A percentile compares a stretch with the other conserved stretches of the same genome.
Conservation (phyloP, 1,140 invertebrate species). For the Tigriopus japonicus region DNA sequence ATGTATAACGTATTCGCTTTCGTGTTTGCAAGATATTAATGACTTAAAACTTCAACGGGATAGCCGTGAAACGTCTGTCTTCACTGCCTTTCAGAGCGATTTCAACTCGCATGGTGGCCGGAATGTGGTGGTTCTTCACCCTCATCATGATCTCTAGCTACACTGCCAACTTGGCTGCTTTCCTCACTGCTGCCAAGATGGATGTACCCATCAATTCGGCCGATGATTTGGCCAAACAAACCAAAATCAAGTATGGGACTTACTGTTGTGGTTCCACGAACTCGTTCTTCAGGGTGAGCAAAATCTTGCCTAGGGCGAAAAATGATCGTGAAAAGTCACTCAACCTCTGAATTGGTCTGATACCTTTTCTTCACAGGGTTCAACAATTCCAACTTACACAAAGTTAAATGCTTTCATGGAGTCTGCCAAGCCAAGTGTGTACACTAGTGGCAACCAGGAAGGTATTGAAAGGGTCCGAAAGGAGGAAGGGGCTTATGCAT, state of each 20-base stretch:
- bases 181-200: constrained; percentile 38
- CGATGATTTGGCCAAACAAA: constrained; percentile 38
- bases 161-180: constrained; percentile 83
- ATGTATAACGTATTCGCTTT: too few species aligned
- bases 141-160: constrained; percentile 75
- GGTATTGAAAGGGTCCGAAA: constrained; percentile 18
- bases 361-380: constrained; percentile 32
- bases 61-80: neutral
- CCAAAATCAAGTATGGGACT: constrained; percentile 36
- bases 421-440: constrained; percentile 28
- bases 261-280: constrained; percentile 31
- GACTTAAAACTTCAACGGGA: neutral
- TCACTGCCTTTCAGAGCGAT: constrained; percentile 23
- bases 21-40: neutral
- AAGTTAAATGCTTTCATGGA: constrained; percentile 37
- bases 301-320: neutral
- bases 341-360: neutral
- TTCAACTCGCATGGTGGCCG: constrained; percentile 30
- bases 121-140: constrained; percentile 40
- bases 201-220: constrained; percentile 34
- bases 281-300: constrained; percentile 31
- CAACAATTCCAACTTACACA: constrained; percentile 28
- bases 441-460: constrained; percentile 18
- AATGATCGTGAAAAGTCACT: neutral
- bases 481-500: constrained; percentile 19